Base-by-base conservation (phyloP, 2,113 vertebrate genomes). In the Ceyx melanurus region DNA sequence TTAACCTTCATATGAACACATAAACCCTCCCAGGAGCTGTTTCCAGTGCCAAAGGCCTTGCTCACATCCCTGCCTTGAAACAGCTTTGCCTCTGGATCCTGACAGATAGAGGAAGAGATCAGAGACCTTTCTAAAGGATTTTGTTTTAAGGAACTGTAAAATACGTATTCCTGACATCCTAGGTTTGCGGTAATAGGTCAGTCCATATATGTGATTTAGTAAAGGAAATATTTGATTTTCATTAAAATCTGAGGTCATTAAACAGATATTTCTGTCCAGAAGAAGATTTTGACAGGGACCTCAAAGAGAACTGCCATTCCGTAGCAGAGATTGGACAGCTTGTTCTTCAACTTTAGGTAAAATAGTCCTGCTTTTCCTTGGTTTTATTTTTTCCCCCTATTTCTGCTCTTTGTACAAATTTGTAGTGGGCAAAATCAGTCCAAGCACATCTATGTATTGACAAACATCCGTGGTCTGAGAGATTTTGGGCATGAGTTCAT, bases 351-450 rank as follows among this genome's bases (percentile, higher is more conserved):
- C 8, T 29, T 50, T 16, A 51, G 28, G 13, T 9, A 37, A 75
- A 54, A 5, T n/a, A 8, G 2, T 16, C 1, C 4, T 22, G 4
- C 0, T 15, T 51, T 25, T 60, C 50, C 3, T 31, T 23, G 18
- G 16, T 28, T 56, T 15, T 14, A 73, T 29, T 72, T 13, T 8
- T 26, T 26, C 50, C 50, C 50, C 50, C 6, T 26, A 11, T 45
- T 42, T 66, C 50, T 60, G 5, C 6, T 84, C 13, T 67, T 78
- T 66, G 12, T 37, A 53, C 4, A 75, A 81, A 60, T 43, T 61
- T 31, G 15, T 12, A 16, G 12, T 43, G 3, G 10, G 2, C 15
- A 79, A 25, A 53, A 74, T 40, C 62, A 31, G 74, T 57, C 21
- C 35, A 18, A 75, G 3, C 4, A 19, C 1, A 1, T 46, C 28